These are phyloP conservation scores for Lophochroa leadbeateri DNA, from an alignment of 2,113 vertebrate species.

Conservation along the genomic window DNA sequence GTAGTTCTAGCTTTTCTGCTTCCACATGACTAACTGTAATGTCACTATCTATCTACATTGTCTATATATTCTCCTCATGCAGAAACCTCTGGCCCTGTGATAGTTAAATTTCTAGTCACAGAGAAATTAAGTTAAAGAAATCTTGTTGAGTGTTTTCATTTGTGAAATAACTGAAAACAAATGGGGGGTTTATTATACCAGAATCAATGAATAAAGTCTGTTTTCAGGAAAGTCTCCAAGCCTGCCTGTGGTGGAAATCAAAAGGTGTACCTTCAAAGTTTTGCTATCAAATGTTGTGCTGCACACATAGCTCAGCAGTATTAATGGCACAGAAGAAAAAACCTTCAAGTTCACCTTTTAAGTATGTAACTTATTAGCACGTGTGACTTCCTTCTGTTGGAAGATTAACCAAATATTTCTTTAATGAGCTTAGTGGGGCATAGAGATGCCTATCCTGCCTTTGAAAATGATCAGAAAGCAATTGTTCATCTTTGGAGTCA, in stretches of 20 bases:
- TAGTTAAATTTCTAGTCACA: neutral
- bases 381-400: neutral
- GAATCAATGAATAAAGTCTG: neutral
- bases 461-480: neutral
- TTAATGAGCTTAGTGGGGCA: neutral
- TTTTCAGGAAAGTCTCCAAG: neutral
- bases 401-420: neutral
- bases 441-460: neutral
- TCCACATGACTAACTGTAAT: neutral
- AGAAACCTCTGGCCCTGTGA: neutral
- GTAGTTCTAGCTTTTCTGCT: neutral
- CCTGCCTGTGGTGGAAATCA: neutral
- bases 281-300: neutral
- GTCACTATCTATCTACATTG: rapidly evolving
- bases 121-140: neutral
- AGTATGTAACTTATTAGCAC: neutral
- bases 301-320: rapidly evolving
- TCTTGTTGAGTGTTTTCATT: neutral
- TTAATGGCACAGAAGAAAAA: neutral
- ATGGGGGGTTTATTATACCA: rapidly evolving
- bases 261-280: neutral
- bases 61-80: neutral
- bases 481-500: neutral
- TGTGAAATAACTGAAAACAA: neutral
- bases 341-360: neutral